phyloP scores from a whole-genome alignment of 2,113 vertebrate species.

The Dipodomys spectabilis region DNA sequence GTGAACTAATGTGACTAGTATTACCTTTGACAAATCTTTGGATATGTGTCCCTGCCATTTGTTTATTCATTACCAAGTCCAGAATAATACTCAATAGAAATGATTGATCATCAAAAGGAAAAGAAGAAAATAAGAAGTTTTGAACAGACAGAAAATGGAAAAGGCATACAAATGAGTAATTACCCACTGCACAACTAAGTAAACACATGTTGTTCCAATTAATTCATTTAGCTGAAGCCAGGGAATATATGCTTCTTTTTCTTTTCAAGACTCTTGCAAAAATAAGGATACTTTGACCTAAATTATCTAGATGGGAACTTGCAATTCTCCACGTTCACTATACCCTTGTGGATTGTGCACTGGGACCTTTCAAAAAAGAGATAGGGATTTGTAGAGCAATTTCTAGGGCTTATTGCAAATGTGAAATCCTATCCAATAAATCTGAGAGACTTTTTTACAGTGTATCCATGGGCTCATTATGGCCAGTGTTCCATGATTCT shows the following conservation, averaged over 20 bases:
- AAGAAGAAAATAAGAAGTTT: not conserved
- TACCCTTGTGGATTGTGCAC: not conserved
- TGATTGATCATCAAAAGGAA: not conserved
- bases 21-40: not conserved
- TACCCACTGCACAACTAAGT: not conserved
- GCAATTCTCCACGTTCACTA: not conserved
- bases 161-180: not conserved
- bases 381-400: not conserved
- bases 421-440: slow-evolving; percentile 57
- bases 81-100: not conserved
- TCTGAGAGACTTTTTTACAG: slow-evolving; percentile 49
- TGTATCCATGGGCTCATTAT: slow-evolving; percentile 51
- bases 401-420: slow-evolving; percentile 42
- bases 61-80: not conserved
- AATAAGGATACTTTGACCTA: not conserved
- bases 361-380: slow-evolving; percentile 7
- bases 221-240: not conserved
- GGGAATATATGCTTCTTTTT: not conserved
- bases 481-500: slow-evolving; percentile 52
- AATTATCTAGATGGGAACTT: not conserved
- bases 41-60: not conserved
- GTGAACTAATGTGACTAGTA: not conserved
- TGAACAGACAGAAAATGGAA: not conserved
- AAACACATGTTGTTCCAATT: slow-evolving; percentile 2
- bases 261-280: not conserved